phyloP scores from a whole-genome alignment of 2,113 vertebrate species.

The Panthera tigris region DNA sequence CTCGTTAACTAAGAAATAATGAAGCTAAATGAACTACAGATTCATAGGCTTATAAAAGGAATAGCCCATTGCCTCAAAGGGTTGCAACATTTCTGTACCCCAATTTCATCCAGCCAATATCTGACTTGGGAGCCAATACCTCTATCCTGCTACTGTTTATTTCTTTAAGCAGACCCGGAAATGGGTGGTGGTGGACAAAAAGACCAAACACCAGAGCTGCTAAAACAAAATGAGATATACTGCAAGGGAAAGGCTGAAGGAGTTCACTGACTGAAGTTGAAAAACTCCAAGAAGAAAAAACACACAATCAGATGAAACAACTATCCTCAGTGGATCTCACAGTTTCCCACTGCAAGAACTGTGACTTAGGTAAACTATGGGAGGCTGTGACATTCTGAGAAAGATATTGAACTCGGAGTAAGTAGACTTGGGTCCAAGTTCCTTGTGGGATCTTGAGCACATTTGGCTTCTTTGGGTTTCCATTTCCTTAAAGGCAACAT shows the following conservation, averaged over 20 bases:
- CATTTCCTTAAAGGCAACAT: not conserved
- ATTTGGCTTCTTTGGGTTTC: not conserved
- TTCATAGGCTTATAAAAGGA: conserved; percentile 72
- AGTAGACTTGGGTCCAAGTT: not conserved
- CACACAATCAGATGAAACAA: not conserved
- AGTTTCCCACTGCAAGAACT: not conserved
- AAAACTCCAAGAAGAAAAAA: conserved; percentile 33
- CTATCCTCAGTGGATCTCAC: not conserved
- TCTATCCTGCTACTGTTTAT: not conserved
- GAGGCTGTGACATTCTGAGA: not conserved
- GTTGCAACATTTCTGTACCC: conserved; percentile 68
- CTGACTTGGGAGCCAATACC: not conserved
- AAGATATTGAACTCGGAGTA: not conserved
- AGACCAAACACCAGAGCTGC: not conserved
- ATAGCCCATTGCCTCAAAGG: conserved; percentile 69
- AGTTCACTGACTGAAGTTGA: not conserved
- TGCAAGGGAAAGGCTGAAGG: not conserved
- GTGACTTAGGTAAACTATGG: not conserved
- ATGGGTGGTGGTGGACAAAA: not conserved
- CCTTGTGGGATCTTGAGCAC: not conserved
- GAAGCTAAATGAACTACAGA: conserved; percentile 74
- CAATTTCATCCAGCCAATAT: not conserved
- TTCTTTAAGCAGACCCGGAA: not conserved
- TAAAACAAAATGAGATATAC: not conserved
- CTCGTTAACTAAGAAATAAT: conserved; percentile 81